Evolutionary conservation across 2,113 vertebrate genomes (phyloP).

Genomic region (Ictalurus furcatus): DNA sequence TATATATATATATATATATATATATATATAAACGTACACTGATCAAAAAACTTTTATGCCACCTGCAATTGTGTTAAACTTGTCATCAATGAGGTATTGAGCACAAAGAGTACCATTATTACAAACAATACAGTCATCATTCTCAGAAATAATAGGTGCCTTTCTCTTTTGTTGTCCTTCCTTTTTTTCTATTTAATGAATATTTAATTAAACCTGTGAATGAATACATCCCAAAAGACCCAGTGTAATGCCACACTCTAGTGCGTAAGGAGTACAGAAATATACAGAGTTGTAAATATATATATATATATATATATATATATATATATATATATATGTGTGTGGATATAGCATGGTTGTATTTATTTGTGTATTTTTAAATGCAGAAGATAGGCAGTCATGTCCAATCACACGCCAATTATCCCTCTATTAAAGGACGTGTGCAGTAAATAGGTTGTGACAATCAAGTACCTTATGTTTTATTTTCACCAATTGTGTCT

Average conservation of each 20-base stretch:
- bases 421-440: constrained; percentile 4
- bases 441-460: constrained; percentile 20
- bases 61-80: background rate
- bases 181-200: background rate
- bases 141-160: background rate
- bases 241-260: background rate
- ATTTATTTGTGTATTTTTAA: background rate
- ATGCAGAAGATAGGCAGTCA: background rate
- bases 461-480: constrained; percentile 33
- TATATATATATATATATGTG: background rate
- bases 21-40: background rate
- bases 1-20: no score
- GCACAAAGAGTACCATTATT: background rate
- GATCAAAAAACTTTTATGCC: background rate
- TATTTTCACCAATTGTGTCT: constrained; percentile 2
- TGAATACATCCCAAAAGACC: background rate
- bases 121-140: background rate
- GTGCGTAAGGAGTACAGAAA: background rate
- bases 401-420: constrained; percentile 35
- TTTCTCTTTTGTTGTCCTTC: background rate
- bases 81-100: background rate
- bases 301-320: background rate
- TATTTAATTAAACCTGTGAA: constrained; percentile 18
- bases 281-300: background rate
- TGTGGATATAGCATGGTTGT: background rate